Evolutionary conservation across 1,140 invertebrate genomes (phyloP).

Genomic region (Penaeus vannamei): DNA sequence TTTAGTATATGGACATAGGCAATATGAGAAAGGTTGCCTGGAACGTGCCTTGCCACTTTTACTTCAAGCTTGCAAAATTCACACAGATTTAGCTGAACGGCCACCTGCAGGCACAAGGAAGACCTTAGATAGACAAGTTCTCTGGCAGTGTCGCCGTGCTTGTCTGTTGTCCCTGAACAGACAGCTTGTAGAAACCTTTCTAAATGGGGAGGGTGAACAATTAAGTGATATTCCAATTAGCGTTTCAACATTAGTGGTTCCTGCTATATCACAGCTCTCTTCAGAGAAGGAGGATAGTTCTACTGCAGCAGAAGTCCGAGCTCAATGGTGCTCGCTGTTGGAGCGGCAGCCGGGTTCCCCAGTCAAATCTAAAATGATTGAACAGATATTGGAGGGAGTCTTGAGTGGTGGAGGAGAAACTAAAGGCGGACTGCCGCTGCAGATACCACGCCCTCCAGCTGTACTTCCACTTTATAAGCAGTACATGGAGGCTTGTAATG

Average conservation of each 20-base stretch:
- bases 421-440: not conserved
- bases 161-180: constrained; percentile 51
- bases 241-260: constrained; percentile 44
- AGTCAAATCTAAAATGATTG: constrained; percentile 41
- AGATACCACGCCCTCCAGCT: constrained; percentile 46
- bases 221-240: constrained; percentile 41
- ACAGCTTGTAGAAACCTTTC: constrained; percentile 40
- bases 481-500: constrained; percentile 42
- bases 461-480: constrained; percentile 48
- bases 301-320: constrained; percentile 39
- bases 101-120: constrained; percentile 46
- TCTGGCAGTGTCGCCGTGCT: constrained; percentile 41
- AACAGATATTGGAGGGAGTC: constrained; percentile 43
- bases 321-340: constrained; percentile 35
- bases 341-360: constrained; percentile 29
- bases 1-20: constrained; percentile 46
- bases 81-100: constrained; percentile 48
- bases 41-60: constrained; percentile 48
- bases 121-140: constrained; percentile 40
- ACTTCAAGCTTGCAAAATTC: constrained; percentile 50
- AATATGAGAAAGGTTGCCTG: constrained; percentile 43
- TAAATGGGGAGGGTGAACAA: constrained; percentile 50
- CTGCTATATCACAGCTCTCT: constrained; percentile 34
- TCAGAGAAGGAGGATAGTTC: constrained; percentile 44
- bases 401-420: constrained; percentile 31